Conservation (phyloP, 2,797 vertebrate species). For the Cossypha polioptera region DNA sequence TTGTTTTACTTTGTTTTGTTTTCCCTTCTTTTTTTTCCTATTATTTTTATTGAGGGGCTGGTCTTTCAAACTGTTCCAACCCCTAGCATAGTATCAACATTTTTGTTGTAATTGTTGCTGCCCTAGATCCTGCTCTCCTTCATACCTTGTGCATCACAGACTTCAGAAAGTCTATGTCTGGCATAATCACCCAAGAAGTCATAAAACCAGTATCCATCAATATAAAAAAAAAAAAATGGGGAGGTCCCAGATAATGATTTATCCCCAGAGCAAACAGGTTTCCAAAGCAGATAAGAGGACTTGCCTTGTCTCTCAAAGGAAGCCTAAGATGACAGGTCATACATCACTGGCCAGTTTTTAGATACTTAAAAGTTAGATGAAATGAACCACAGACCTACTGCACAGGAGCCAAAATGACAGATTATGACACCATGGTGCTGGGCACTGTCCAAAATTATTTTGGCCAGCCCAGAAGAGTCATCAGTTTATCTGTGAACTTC, state of each 20-base stretch:
- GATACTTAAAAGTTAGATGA: background rate
- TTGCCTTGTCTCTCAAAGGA: background rate
- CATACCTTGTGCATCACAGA: background rate
- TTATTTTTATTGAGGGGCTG: background rate
- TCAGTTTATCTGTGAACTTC: background rate
- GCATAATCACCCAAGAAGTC: background rate
- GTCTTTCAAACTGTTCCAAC: background rate
- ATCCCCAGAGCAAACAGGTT: background rate
- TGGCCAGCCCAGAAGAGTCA: background rate
- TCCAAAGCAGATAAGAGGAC: background rate
- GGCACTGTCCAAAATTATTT: background rate
- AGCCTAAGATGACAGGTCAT: background rate
- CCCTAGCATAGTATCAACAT: background rate
- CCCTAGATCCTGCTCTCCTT: background rate
- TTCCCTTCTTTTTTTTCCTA: background rate
- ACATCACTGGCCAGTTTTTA: background rate
- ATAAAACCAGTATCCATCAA: background rate
- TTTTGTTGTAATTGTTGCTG: background rate
- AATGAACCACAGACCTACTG: background rate
- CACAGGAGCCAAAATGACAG: background rate
- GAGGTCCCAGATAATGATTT: background rate
- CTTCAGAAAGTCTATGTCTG: background rate
- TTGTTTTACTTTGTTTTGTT: background rate
- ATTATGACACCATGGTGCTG: background rate
- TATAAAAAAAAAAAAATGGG: background rate